These are phyloP conservation scores for Sminthurinus aureus DNA, from an alignment of 2,888 invertebrate genomes.

Conservation along the genomic window DNA sequence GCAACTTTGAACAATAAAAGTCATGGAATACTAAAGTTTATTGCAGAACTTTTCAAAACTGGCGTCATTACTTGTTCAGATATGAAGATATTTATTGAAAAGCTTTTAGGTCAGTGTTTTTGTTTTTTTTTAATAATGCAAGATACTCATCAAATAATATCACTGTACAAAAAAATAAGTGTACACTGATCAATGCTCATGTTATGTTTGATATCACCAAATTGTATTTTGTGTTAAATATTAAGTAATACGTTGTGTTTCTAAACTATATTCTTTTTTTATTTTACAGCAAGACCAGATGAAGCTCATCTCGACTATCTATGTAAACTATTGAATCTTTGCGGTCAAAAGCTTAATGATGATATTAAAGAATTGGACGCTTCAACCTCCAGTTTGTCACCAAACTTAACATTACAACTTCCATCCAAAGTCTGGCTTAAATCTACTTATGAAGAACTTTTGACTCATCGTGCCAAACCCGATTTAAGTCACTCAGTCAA, in stretches of 20 bases:
- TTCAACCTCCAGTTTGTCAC: background rate
- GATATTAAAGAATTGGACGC: background rate
- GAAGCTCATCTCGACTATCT: background rate
- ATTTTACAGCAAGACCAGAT: background rate
- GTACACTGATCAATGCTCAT: background rate
- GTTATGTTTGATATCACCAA: background rate
- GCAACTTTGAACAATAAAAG: constrained; percentile 10
- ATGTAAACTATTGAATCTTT: background rate
- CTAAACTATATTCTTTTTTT: background rate
- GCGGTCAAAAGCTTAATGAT: background rate
- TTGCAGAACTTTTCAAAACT: background rate
- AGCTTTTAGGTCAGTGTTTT: background rate
- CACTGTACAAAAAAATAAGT: too few species aligned
- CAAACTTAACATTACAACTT: background rate
- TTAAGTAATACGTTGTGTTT: background rate
- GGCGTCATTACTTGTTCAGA: background rate
- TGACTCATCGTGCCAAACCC: background rate
- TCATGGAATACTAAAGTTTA: background rate
- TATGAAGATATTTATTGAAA: background rate
- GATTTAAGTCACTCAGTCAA: background rate
- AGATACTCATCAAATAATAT: too few species aligned
- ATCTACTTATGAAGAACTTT: background rate
- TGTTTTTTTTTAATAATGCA: too few species aligned
- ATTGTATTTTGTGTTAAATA: background rate
- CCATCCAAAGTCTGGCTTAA: constrained; percentile 2